Base-by-base conservation (phyloP, 2,797 vertebrate species). In the Astyanax mexicanus region DNA sequence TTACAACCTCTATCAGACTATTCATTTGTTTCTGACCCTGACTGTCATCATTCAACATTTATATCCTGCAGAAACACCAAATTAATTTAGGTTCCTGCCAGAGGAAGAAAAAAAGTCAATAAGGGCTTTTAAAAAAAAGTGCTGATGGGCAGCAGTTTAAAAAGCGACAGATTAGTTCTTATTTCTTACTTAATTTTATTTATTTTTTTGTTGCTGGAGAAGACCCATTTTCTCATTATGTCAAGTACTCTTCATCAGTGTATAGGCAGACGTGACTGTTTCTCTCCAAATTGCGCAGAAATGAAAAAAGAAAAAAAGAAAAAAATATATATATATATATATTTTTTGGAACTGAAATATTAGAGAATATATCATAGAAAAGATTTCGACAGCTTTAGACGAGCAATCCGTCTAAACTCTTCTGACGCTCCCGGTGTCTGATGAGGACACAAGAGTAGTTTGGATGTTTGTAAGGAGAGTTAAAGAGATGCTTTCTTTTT, bases 1-100 rank as follows among this genome's bases (percentile, higher is more conserved):
- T 11, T 40, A 55, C 27, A 55, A 65, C 58, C 49, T 64, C 60
- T 3, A 37, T 77, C 60, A 55, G 32, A 35, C 19, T 40, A 21
- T 65, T 49, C 52, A 49, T 57, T 40, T 49, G 10, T 61, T 37
- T 57, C 58, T 57, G 40, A 23, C 49, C 49, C 17, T 38, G 55
- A 47, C 61, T 25, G 69, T 65, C 67, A 25, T 57, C 37, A 69
- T 72, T 66, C 64, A 71, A 66, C 60, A 72, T 72, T 72, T 47
- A 77, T 44, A n/a, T 58, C 21, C 60, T 37, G 58, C 49, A 58
- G 49, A 54, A 64, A 64, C 38, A 45, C 23, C 40, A 69, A 11
- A 49, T 64, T 70, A 44, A 64, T 37, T 71, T 29, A 23, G 49
- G 27, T 32, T 38, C 52, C 25, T 54, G 13, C 42, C 27, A 21